A percentile compares a stretch with the other conserved stretches of the same genome.
phyloP scores from a whole-genome alignment of 2,113 vertebrate species.

The Gymnogyps californianus region DNA sequence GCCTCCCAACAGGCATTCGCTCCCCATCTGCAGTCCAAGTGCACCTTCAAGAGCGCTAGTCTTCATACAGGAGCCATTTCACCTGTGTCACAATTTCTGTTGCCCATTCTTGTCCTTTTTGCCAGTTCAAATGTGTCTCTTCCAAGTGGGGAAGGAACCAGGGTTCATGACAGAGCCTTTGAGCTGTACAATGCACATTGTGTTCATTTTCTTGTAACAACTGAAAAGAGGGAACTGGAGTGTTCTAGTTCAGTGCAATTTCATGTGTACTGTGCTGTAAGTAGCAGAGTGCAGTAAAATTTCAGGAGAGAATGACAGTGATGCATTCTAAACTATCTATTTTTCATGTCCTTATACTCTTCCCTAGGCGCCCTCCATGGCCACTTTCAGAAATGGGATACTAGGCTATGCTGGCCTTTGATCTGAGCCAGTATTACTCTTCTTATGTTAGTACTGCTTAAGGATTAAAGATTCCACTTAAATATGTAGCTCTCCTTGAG shows the following conservation, averaged over 20 bases:
- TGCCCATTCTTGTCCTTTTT: neutral
- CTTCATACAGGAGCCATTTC: neutral
- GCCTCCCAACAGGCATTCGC: neutral
- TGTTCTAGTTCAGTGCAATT: neutral
- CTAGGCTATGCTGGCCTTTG: neutral
- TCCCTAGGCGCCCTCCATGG: neutral
- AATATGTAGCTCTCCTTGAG: neutral
- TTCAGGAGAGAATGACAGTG: neutral
- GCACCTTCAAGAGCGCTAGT: neutral
- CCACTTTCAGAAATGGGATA: neutral
- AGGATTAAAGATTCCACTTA: neutral
- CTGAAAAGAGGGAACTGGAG: neutral
- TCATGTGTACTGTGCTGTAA: neutral
- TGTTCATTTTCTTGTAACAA: neutral
- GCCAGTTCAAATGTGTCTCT: neutral
- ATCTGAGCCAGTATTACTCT: neutral
- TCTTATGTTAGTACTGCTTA: neutral
- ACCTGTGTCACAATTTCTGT: neutral
- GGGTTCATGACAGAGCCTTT: neutral
- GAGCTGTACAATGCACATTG: neutral
- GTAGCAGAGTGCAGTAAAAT: neutral
- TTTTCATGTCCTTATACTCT: neutral
- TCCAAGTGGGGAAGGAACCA: neutral
- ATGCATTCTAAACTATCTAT: neutral
- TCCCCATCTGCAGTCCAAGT: accelerated